Base-by-base conservation (phyloP, 2,888 invertebrate genomes). In the Aphelenchoides bicaudatus region DNA sequence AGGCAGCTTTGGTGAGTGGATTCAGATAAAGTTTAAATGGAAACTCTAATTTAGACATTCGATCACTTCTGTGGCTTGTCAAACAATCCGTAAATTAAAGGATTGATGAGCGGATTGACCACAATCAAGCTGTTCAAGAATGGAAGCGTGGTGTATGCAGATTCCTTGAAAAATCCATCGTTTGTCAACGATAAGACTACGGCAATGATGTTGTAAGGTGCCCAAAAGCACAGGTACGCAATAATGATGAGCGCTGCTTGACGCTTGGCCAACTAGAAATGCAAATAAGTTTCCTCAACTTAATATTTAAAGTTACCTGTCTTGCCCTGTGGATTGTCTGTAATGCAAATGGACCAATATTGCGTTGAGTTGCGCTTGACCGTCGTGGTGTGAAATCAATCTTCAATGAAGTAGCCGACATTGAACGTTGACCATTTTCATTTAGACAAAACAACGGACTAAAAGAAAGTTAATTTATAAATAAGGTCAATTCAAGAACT, bases 141-240 rank as follows among this genome's bases (percentile, higher is more conserved):
- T 10, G 67, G 68, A 27, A 67, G 58, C 28, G 66, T 65, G 25
- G 59, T 58, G 4, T 53, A 59, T 19, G 61, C 61, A 38, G 61
- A 57, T 28, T 64, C 58, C 13, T 50, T 39, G 16, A 69, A 43
- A 21, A 53, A 39, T 46, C 66, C 67, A 5, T 55, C 61, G 43
- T 63, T 62, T 21, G 61, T 50, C 23, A 59, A 56, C 31, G 71
- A 59, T 10, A 71, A 63, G 55, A 71, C 57, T 6, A 70, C 60
- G 8, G 70, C 68, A 51, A 70, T 25, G 10, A 72, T 38, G 58
- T 75, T 72, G 56, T 75, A 75, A n/a, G 75, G 75, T 2, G 63
- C 64, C 75, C 75, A 75, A 55, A 75, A 67, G 30, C 66, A 67
- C 39, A 75, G 38, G 61, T 75, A 75, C 6, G 74, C 73, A 4